phyloP scores from a whole-genome alignment of 2,113 vertebrate species.

The Ptychochromis oligacanthus region DNA sequence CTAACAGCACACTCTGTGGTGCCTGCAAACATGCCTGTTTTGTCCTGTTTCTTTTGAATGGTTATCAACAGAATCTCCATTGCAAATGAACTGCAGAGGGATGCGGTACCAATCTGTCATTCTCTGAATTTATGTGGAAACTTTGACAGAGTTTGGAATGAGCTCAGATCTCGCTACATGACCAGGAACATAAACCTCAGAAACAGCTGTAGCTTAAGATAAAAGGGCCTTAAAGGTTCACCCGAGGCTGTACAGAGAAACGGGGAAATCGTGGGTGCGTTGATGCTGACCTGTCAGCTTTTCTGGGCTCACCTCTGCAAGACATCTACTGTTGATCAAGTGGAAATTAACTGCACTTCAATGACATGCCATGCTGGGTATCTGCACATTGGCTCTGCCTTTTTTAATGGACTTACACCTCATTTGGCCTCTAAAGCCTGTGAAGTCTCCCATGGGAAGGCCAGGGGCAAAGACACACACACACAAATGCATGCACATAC shows the following conservation, averaged over 20 bases:
- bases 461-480: constrained; percentile 59
- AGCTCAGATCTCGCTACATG: constrained; percentile 24
- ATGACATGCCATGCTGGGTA: constrained; percentile 78
- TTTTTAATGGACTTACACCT: constrained; percentile 88
- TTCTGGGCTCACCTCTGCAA: constrained; percentile 44
- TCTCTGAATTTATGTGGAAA: constrained; percentile 61
- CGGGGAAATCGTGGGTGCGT: constrained; percentile 9
- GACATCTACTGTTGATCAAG: constrained; percentile 75
- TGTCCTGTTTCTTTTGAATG: constrained; percentile 52
- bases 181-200: constrained; percentile 16
- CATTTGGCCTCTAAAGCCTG: constrained; percentile 87
- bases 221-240: constrained; percentile 22
- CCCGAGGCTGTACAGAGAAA: not conserved
- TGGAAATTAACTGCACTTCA: constrained; percentile 81
- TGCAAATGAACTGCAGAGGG: constrained; percentile 61
- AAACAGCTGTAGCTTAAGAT: constrained; percentile 15
- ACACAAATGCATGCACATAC: constrained; percentile 55
- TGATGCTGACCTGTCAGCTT: constrained; percentile 56
- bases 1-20: constrained; percentile 32
- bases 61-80: constrained; percentile 62
- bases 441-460: constrained; percentile 84
- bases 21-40: constrained; percentile 61
- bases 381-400: constrained; percentile 76
- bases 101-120: constrained; percentile 53
- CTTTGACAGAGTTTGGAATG: constrained; percentile 59